A percentile compares a stretch with the other conserved stretches of the same genome.
phyloP scores from a whole-genome alignment of 2,113 vertebrate species.

The Sylvietta virens region DNA sequence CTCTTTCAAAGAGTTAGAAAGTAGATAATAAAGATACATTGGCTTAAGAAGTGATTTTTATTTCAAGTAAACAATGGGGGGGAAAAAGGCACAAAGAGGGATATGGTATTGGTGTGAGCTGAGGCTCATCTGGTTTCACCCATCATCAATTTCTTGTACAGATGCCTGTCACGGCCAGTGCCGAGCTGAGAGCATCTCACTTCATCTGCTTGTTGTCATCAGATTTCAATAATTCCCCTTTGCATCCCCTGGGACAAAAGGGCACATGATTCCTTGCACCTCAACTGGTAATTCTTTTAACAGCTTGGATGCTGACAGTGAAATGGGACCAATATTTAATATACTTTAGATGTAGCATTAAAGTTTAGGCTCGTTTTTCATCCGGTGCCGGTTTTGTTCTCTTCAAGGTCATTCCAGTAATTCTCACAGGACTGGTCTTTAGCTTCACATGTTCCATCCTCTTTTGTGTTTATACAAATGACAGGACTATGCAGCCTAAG shows the following conservation, averaged over 20 bases:
- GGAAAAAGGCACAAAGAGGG: not conserved
- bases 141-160: not conserved
- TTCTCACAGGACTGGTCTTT: not conserved
- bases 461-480: not conserved
- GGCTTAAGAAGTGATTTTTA: not conserved
- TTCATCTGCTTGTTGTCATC: not conserved
- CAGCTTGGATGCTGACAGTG: not conserved
- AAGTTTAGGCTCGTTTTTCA: not conserved
- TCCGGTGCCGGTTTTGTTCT: not conserved
- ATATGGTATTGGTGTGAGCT: not conserved
- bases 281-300: not conserved
- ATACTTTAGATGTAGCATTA: not conserved
- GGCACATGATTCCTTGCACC: not conserved
- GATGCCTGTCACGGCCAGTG: not conserved
- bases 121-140: not conserved
- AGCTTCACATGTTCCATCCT: not conserved
- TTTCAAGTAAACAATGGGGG: not conserved
- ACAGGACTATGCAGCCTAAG: not conserved
- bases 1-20: not conserved
- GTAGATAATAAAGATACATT: not conserved
- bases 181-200: not conserved
- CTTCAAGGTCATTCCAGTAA: not conserved
- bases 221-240: conserved; percentile 2
- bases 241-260: not conserved
- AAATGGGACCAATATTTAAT: not conserved